Percentiles rank a stretch among this genome's conserved stretches.
These are phyloP conservation scores for Yoshiicerus persimilis DNA, from an alignment of 1,140 invertebrate species.

Conservation along the genomic window DNA sequence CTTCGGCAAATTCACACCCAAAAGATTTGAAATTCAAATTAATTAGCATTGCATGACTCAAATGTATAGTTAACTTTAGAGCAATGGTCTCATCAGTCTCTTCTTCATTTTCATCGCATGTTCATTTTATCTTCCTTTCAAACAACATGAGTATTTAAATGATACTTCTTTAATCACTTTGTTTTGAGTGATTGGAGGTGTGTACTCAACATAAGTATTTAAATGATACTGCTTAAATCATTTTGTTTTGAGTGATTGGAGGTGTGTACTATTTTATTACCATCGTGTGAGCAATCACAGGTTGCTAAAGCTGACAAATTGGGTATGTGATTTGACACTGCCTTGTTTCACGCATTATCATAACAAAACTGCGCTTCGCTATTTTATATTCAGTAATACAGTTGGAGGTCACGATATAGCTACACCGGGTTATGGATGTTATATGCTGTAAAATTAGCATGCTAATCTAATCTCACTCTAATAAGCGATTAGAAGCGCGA, in stretches of 20 bases:
- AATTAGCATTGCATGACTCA: too few relatives aligned
- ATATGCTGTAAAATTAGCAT: too few relatives aligned
- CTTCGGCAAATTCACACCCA: too few relatives aligned
- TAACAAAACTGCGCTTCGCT: background rate
- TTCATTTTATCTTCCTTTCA: background rate
- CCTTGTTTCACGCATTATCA: background rate
- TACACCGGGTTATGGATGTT: too few relatives aligned
- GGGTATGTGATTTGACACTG: background rate
- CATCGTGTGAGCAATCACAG: background rate
- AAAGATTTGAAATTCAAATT: too few relatives aligned
- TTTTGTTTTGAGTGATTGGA: background rate
- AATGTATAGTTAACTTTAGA: too few relatives aligned
- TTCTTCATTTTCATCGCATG: too few relatives aligned
- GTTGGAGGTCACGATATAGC: too few relatives aligned
- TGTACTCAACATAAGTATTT: background rate
- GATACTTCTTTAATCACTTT: background rate
- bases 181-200: background rate
- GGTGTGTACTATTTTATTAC: background rate
- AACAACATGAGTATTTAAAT: background rate
- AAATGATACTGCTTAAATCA: background rate
- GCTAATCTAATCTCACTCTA: too few relatives aligned
- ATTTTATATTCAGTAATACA: too few relatives aligned
- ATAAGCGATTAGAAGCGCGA: too few relatives aligned
- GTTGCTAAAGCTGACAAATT: background rate
- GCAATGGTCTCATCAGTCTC: too few relatives aligned